A percentile compares a stretch with the other conserved stretches of the same genome.
These are phyloP conservation scores for Brachionus plicatilis DNA, from an alignment of 1,140 invertebrate species.

Conservation along the genomic window DNA sequence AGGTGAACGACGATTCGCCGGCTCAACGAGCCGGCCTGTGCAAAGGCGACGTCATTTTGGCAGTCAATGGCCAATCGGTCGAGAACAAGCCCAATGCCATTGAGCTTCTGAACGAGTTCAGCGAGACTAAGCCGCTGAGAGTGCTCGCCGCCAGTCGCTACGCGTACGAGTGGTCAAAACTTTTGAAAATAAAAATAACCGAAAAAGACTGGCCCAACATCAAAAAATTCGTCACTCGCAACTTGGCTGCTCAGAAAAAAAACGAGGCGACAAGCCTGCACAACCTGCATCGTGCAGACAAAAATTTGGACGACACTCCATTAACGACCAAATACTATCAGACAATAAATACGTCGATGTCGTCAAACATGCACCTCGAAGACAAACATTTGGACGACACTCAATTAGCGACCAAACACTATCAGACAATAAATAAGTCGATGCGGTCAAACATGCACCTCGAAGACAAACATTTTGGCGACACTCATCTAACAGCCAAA, in stretches of 20 bases:
- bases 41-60: slow-evolving; percentile 82
- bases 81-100: background rate
- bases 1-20: slow-evolving; percentile 52
- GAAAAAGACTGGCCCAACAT: slow-evolving; percentile 37
- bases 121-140: slow-evolving; percentile 15
- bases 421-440: background rate
- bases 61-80: slow-evolving; percentile 74
- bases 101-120: slow-evolving; percentile 32
- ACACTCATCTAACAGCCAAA: background rate
- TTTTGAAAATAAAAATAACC: slow-evolving; percentile 34
- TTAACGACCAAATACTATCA: background rate
- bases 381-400: background rate
- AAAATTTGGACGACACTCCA: background rate
- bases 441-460: background rate
- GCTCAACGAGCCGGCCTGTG: slow-evolving; percentile 83
- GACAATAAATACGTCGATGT: background rate
- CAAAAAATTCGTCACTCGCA: background rate
- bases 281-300: background rate
- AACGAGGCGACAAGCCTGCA: background rate
- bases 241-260: background rate
- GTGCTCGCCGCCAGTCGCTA: slow-evolving; percentile 16
- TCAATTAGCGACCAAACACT: background rate
- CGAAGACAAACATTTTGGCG: background rate
- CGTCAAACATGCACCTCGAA: background rate
- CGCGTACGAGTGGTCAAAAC: slow-evolving; percentile 28